Base-by-base conservation (phyloP, 1,140 invertebrate genomes). In the Megalopta genalis region DNA sequence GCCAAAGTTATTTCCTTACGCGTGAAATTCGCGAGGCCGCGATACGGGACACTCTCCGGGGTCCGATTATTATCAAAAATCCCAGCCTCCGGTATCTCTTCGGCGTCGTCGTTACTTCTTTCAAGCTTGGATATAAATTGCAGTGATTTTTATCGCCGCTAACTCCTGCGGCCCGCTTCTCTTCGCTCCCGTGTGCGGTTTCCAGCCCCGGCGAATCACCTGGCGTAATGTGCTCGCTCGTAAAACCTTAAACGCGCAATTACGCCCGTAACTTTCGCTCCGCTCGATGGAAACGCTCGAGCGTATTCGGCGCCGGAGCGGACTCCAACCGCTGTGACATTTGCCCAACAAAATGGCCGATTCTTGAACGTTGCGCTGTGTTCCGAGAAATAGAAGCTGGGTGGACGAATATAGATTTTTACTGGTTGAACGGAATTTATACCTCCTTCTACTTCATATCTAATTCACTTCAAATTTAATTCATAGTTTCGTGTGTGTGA, bases 181-280 rank as follows among this genome's bases (percentile, higher is more conserved):
- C 46, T n/a, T 4, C 14, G 60, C 14, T 8, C 18, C 42, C 42
- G 42, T 46, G 10, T 10, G 9, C 14, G 52, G 25, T 49, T 42
- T 37, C 46, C 64, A 14, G 21, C 7, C 14, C n/a, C 27, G 57
- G 10, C 57, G 27, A 63, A 77, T 70, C 65, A 63, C 57, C 59
- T 49, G 65, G 75, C 39, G 37, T 63, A 69, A 70, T 71, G 42
- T 46, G 46, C 46, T 63, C 68, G 67, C 67, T 77, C 75, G 59
- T 77, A 77, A 77, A 77, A 68, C 46, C 25, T 77, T 77, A 42
- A 77, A 69, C 54, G 46, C 59, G 59, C 42, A 62, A 63, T 77
- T 77, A 77, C 23, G n/a, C 14, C 59, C 42, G 42, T 27, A 52
- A 68, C n/a, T 27, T 46, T 52, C 37, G 39, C 54, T 25, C 21